phyloP scores from a whole-genome alignment of 2,113 vertebrate species.

The Otocyon megalotis region DNA sequence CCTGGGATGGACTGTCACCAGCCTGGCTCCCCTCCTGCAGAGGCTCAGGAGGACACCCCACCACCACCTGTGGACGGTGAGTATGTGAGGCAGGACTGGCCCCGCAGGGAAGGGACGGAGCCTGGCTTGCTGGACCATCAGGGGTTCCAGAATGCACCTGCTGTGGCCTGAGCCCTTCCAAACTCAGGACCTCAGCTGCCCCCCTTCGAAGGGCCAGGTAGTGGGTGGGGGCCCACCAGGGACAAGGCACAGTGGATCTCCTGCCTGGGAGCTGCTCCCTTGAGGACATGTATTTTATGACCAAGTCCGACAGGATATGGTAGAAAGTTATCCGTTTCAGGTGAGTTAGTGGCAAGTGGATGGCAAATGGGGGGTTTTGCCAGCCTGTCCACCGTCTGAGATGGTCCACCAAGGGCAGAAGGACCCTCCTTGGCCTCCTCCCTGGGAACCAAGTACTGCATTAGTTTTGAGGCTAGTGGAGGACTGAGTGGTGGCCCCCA shows the following conservation, averaged over 20 bases:
- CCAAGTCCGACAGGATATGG: not conserved
- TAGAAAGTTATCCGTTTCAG: not conserved
- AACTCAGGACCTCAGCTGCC: not conserved
- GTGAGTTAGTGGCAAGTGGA: not conserved
- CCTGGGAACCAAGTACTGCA: no score
- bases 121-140: not conserved
- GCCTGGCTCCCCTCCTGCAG: not conserved
- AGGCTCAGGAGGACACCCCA: not conserved
- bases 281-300: not conserved
- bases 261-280: not conserved
- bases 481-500: not conserved
- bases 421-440: not conserved
- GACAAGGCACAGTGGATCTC: not conserved
- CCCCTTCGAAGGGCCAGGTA: not conserved
- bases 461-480: not conserved
- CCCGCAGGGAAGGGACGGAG: not conserved
- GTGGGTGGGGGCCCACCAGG: not conserved
- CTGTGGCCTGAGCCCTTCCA: not conserved
- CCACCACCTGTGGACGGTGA: accelerated
- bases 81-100: not conserved
- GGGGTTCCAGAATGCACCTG: not conserved
- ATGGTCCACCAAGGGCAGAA: not conserved
- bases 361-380: accelerated
- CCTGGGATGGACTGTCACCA: not conserved
- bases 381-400: not conserved